Conservation (phyloP, 1,140 invertebrate species). For the Trinorchestia longiramus region DNA sequence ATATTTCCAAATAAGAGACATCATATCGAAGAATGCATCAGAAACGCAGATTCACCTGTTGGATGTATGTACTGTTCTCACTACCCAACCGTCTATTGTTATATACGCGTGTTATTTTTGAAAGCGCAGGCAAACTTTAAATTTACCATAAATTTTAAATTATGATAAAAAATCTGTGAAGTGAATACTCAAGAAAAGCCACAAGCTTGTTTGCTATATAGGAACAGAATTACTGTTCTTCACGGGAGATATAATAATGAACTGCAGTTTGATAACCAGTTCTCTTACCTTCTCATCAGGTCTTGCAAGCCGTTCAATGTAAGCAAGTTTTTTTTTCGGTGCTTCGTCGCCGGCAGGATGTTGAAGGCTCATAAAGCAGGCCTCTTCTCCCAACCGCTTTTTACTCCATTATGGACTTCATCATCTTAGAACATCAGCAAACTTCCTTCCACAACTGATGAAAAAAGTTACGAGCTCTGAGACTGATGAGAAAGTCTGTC, state of each 20-base stretch:
- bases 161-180: no score
- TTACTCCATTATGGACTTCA: constrained; percentile 51
- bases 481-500: constrained; percentile 47
- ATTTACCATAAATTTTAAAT: no score
- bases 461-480: constrained; percentile 25
- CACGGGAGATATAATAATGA: background rate
- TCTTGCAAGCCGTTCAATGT: background rate
- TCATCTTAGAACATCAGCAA: constrained; percentile 33
- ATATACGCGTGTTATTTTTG: no score
- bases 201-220: background rate
- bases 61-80: no score
- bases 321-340: background rate
- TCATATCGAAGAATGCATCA: no score
- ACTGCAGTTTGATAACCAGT: background rate
- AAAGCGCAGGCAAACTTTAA: no score
- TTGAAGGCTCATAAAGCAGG: constrained; percentile 23
- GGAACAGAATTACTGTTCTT: background rate
- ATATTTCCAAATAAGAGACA: no score
- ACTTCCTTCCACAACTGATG: constrained; percentile 48
- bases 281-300: background rate
- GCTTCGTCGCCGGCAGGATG: background rate
- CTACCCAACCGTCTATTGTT: no score
- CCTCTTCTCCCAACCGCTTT: constrained; percentile 41
- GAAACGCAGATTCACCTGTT: no score
- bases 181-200: background rate